These are phyloP conservation scores for Brachyistius frenatus DNA, from an alignment of 2,113 vertebrate genomes.

Conservation along the genomic window DNA sequence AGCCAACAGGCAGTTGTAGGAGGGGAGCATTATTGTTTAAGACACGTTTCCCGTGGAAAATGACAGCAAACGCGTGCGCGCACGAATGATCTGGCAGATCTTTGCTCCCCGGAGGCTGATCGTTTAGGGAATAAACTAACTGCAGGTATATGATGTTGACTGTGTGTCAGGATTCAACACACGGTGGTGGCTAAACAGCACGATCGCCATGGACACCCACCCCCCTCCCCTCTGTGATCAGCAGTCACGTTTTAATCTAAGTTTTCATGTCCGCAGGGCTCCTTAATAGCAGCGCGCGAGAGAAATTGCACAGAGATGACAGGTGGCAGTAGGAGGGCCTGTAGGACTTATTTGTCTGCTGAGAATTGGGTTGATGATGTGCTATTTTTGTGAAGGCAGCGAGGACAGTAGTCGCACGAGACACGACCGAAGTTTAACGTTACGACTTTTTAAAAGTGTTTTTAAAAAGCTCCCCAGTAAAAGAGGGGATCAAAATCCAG, in stretches of 20 bases:
- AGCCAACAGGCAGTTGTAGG: slow-evolving; percentile 55
- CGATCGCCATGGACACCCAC: slow-evolving; percentile 37
- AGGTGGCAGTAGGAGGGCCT: slow-evolving; percentile 73
- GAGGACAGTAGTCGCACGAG: slow-evolving; percentile 21
- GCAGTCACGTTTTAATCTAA: slow-evolving; percentile 56
- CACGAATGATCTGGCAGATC: neutral
- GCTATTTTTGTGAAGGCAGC: slow-evolving; percentile 57
- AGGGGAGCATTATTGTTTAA: slow-evolving; percentile 26
- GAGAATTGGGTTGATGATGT: slow-evolving; percentile 58
- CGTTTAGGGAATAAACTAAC: slow-evolving; percentile 14
- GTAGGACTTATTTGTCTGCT: slow-evolving; percentile 63
- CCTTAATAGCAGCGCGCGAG: slow-evolving; percentile 2
- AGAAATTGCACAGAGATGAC: slow-evolving; percentile 57
- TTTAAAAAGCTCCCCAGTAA: neutral
- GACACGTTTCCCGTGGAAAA: slow-evolving; percentile 24
- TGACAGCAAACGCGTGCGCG: slow-evolving; percentile 12
- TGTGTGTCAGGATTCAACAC: neutral
- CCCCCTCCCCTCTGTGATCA: slow-evolving; percentile 32
- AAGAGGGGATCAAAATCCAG: neutral
- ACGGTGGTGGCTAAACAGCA: slow-evolving; percentile 17
- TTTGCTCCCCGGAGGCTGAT: neutral
- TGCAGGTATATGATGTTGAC: neutral
- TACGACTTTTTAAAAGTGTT: slow-evolving; percentile 33
- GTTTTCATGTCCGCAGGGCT: slow-evolving; percentile 15
- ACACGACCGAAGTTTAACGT: slow-evolving; percentile 45